Conservation (phyloP, 2,888 invertebrate genomes). For the Subacronicta megacephala region DNA sequence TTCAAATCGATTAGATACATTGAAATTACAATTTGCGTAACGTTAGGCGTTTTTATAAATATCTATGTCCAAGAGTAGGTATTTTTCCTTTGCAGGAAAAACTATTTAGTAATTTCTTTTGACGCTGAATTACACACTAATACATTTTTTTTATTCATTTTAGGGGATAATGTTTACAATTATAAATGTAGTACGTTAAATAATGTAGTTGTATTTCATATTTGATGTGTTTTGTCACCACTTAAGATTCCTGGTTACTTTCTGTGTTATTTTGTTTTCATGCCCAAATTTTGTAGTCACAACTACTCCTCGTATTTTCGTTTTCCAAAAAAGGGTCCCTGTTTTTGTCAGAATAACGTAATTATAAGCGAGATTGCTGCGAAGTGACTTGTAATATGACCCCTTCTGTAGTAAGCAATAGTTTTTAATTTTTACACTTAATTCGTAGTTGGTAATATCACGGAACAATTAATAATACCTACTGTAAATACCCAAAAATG, state of each 20-base stretch:
- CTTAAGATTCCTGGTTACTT: no score
- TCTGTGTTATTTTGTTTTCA: no score
- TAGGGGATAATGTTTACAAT: no score
- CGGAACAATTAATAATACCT: no score
- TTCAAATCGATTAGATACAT: slow-evolving; percentile 73
- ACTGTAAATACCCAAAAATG: no score
- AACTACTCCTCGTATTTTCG: slow-evolving; percentile 56
- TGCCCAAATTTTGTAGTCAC: slow-evolving; percentile 6
- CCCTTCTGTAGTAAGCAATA: slow-evolving; percentile 79
- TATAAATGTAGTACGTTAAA: no score
- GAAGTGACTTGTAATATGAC: slow-evolving; percentile 85
- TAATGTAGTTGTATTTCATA: no score
- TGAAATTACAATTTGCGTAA: slow-evolving; percentile 54
- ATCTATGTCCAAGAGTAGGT: neutral
- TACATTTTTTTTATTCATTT: no score
- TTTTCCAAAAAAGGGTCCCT: slow-evolving; percentile 66
- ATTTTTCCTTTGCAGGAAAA: neutral
- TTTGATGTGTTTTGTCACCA: no score
- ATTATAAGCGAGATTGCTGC: slow-evolving; percentile 85
- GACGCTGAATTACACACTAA: no score
- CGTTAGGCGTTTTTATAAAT: slow-evolving; percentile 10
- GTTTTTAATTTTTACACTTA: slow-evolving; percentile 74
- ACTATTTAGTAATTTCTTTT: neutral
- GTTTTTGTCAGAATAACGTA: slow-evolving; percentile 83
- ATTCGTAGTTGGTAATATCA: no score